These are phyloP conservation scores for Diplazon laetatorius DNA, from an alignment of 2,888 invertebrate species.

Conservation along the genomic window DNA sequence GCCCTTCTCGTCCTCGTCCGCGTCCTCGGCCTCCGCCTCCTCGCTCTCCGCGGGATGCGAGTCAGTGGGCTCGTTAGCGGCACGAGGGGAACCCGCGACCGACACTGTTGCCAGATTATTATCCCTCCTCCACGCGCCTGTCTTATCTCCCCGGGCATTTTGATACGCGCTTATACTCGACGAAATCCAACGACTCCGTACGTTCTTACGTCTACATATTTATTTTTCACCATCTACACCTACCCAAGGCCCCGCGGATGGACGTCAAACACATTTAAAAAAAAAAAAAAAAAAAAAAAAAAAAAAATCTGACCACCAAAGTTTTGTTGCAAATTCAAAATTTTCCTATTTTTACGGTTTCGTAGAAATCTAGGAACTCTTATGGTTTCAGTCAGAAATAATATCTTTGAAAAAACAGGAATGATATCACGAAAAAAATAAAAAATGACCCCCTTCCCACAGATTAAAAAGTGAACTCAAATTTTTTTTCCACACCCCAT, in stretches of 20 bases:
- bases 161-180: conserved; percentile 31
- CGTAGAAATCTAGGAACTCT: no score
- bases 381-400: no score
- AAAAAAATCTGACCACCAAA: background rate
- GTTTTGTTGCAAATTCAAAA: background rate
- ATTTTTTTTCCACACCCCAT: no score
- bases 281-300: no score
- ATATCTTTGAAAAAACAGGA: no score
- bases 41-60: conserved; percentile 70
- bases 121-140: conserved; percentile 67
- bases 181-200: conserved; percentile 56
- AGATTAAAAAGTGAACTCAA: no score
- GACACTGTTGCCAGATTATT: conserved; percentile 80
- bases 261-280: conserved; percentile 7
- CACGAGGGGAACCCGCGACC: conserved; percentile 75
- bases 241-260: conserved; percentile 3
- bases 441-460: no score
- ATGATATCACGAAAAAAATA: no score
- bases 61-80: conserved; percentile 79
- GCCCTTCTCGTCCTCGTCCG: conserved; percentile 49
- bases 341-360: no score
- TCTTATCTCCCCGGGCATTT: conserved; percentile 39
- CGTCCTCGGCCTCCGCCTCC: conserved; percentile 43
- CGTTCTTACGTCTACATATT: conserved; percentile 43
- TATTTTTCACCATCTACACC: conserved; percentile 50